A percentile compares a stretch with the other conserved stretches of the same genome.
phyloP scores from a whole-genome alignment of 1,140 invertebrate species.

The Drosophila repletoides region DNA sequence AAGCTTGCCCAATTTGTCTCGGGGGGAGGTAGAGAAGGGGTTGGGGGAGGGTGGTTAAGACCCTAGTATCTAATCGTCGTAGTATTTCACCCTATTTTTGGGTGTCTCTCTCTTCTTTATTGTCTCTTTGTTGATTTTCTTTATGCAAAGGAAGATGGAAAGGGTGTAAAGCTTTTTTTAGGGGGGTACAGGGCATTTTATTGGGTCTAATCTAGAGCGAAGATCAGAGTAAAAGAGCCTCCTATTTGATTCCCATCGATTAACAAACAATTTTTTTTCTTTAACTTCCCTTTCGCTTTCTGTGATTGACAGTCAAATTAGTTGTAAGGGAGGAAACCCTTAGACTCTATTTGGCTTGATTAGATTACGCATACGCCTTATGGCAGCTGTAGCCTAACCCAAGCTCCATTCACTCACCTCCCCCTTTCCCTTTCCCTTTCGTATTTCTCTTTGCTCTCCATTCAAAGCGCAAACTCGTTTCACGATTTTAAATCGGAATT shows the following conservation, averaged over 20 bases:
- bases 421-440: not conserved
- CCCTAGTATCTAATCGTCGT: constrained; percentile 52
- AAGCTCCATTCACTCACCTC: not conserved
- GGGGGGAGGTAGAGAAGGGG: not conserved
- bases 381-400: constrained; percentile 18
- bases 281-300: not conserved
- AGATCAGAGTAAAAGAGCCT: constrained; percentile 8
- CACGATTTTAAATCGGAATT: constrained; percentile 28
- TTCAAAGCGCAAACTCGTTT: constrained; percentile 27
- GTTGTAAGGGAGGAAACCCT: constrained; percentile 6
- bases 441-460: too few species aligned
- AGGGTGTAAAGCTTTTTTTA: too few species aligned
- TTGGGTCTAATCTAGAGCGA: constrained; percentile 35
- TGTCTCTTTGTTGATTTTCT: too few species aligned
- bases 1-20: constrained; percentile 61
- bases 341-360: not conserved
- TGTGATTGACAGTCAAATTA: constrained; percentile 81
- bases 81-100: constrained; percentile 17
- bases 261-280: constrained; percentile 33
- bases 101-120: too few species aligned
- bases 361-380: constrained; percentile 28
- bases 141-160: too few species aligned
- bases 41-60: not conserved
- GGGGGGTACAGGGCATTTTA: too few species aligned
- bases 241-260: constrained; percentile 80